Percentiles rank a stretch among this genome's conserved stretches.
Conservation (phyloP, 2,888 invertebrate species). For the Luperina nickerlii region DNA sequence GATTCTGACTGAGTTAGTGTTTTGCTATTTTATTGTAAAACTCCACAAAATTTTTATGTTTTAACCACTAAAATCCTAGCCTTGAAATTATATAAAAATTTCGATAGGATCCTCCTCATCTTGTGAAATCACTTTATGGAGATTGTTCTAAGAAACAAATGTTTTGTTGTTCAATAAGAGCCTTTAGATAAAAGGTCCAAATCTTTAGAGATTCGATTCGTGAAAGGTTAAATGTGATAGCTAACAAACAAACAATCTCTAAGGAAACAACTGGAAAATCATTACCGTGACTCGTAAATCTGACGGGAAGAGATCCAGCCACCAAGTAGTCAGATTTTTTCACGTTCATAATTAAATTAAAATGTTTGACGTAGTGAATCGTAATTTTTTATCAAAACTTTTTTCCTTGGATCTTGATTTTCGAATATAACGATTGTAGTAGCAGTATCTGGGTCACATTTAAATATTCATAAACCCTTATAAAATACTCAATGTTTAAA, state of each 20-base stretch:
- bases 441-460: background rate
- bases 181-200: background rate
- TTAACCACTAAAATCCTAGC: too few relatives aligned
- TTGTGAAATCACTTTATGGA: background rate
- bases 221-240: background rate
- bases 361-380: conserved; percentile 8
- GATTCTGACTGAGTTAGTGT: too few relatives aligned
- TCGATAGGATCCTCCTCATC: background rate
- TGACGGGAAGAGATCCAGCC: conserved; percentile 9
- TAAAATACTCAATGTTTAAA: background rate
- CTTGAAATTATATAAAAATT: too few relatives aligned
- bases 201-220: background rate
- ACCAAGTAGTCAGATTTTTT: background rate
- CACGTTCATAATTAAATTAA: conserved; percentile 24
- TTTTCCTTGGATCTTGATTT: background rate
- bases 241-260: background rate
- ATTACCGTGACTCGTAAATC: conserved; percentile 5
- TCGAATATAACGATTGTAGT: conserved; percentile 12
- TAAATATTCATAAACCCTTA: conserved; percentile 2
- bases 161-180: background rate
- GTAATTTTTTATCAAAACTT: conserved; percentile 20
- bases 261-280: conserved; percentile 8
- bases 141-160: background rate
- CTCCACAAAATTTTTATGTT: too few relatives aligned
- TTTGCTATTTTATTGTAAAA: too few relatives aligned